phyloP scores from a whole-genome alignment of 2,888 invertebrate species.

The Hydraecia micacea region DNA sequence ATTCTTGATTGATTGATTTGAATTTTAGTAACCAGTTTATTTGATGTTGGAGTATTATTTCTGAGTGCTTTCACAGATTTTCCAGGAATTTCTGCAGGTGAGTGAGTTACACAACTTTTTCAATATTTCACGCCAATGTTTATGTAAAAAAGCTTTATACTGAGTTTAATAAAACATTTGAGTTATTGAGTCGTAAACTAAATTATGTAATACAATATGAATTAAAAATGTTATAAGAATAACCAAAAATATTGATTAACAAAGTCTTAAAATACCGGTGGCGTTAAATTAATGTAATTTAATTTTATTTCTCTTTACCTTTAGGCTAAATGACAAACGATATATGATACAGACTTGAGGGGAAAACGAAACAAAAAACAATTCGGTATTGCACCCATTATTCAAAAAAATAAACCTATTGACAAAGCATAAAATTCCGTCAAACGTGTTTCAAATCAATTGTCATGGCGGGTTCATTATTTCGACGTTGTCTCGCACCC shows the following conservation, averaged over 20 bases:
- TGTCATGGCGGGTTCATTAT: constrained; percentile 60
- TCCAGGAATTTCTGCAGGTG: not conserved
- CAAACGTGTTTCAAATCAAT: constrained; percentile 61
- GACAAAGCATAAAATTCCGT: constrained; percentile 48
- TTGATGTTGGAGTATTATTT: not conserved
- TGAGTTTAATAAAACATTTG: not conserved
- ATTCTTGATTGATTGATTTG: constrained; percentile 19
- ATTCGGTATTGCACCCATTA: not conserved
- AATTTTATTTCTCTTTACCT: not conserved
- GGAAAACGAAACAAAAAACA: not conserved
- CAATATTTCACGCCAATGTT: not conserved
- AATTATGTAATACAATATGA: not conserved
- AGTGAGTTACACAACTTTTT: not conserved
- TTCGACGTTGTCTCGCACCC: constrained; percentile 41
- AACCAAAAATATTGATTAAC: not conserved
- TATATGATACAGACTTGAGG: not conserved
- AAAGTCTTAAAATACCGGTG: not conserved
- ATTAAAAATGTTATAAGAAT: not conserved
- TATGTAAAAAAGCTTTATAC: not conserved
- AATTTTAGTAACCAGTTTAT: constrained; percentile 18
- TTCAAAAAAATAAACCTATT: constrained; percentile 26
- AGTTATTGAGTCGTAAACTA: not conserved
- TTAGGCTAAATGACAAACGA: not conserved
- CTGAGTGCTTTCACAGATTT: not conserved
- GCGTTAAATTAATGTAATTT: not conserved